phyloP scores from a whole-genome alignment of 1,140 invertebrate genomes.

The Acromyrmex echinatior region DNA sequence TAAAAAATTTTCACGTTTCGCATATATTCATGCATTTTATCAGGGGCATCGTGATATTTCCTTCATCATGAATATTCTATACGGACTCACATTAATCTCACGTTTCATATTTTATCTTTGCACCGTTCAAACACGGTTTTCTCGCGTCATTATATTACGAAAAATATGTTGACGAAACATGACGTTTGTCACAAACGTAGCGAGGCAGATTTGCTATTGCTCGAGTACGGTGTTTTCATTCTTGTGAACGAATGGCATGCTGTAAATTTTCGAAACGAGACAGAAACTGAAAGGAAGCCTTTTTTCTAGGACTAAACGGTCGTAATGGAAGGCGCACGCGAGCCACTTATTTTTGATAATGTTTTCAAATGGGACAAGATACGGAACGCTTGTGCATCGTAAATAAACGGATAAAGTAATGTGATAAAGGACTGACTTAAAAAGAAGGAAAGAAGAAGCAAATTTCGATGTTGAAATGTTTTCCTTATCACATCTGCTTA shows the following conservation, averaged over 20 bases:
- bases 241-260: neutral
- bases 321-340: neutral
- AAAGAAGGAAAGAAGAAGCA: neutral
- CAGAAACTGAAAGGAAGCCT: slow-evolving; percentile 9
- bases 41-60: slow-evolving; percentile 10
- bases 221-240: neutral
- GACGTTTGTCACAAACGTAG: neutral
- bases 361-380: slow-evolving; percentile 31
- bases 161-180: slow-evolving; percentile 4
- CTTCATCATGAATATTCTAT: slow-evolving; percentile 20
- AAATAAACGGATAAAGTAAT: slow-evolving; percentile 14
- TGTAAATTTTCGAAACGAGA: slow-evolving; percentile 32
- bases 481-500: neutral
- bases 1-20: neutral
- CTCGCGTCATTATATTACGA: slow-evolving; percentile 9
- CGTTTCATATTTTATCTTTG: slow-evolving; percentile 14
- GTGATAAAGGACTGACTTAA: neutral
- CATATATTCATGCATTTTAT: neutral
- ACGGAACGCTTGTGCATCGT: slow-evolving; percentile 23
- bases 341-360: slow-evolving; percentile 44
- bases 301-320: slow-evolving; percentile 1
- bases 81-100: slow-evolving; percentile 9
- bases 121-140: slow-evolving; percentile 15
- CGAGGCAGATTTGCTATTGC: neutral
- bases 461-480: neutral